These are phyloP conservation scores for Epinotia ramella DNA, from an alignment of 2,888 invertebrate genomes.

Conservation along the genomic window DNA sequence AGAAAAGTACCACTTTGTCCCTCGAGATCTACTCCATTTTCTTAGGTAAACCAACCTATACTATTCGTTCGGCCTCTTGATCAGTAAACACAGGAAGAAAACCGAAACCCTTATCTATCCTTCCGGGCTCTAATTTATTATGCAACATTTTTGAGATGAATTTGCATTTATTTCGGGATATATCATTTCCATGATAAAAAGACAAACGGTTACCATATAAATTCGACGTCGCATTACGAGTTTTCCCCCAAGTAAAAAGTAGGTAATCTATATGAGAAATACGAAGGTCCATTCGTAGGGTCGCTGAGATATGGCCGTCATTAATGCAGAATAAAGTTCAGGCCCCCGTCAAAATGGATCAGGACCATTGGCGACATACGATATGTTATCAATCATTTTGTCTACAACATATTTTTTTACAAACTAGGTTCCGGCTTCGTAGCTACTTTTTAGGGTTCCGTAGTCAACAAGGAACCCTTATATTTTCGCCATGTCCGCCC, in stretches of 20 bases:
- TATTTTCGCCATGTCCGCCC: too few species aligned
- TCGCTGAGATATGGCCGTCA: constrained; percentile 69
- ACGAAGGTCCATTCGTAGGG: constrained; percentile 70
- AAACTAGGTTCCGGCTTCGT: background rate
- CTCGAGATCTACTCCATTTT: background rate
- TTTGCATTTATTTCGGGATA: constrained; percentile 18
- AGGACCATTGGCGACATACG: constrained; percentile 64
- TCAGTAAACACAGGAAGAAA: background rate
- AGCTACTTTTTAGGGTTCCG: too few species aligned
- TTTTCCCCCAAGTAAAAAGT: constrained; percentile 65
- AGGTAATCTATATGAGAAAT: constrained; percentile 78
- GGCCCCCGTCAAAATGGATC: constrained; percentile 65
- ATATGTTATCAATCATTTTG: constrained; percentile 41
- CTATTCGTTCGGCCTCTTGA: background rate
- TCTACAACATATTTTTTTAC: constrained; percentile 1
- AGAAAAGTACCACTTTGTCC: constrained; percentile 1
- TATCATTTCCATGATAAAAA: constrained; percentile 36
- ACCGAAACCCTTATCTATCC: background rate
- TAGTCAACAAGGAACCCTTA: too few species aligned
- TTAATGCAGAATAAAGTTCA: constrained; percentile 77
- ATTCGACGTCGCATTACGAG: constrained; percentile 59
- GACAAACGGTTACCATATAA: constrained; percentile 50
- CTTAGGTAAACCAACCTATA: background rate
- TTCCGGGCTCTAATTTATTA: constrained; percentile 5
- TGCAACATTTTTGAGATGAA: constrained; percentile 15